Conservation (phyloP, 2,797 vertebrate species). For the Rallus crepitans region DNA sequence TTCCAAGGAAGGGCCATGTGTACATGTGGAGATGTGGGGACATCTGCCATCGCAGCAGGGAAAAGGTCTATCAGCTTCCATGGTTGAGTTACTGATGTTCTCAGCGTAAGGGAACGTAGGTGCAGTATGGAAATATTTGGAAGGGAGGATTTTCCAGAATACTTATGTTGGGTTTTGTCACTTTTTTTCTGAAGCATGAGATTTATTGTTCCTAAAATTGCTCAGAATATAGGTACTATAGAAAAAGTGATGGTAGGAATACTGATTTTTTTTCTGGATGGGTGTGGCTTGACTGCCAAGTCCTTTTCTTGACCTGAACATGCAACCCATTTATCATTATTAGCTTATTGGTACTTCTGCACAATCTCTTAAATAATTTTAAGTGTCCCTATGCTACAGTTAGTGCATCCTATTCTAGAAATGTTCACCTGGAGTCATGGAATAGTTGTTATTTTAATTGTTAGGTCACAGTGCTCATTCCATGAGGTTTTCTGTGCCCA, state of each 20-base stretch:
- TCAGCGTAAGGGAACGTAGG: background rate
- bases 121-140: background rate
- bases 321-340: background rate
- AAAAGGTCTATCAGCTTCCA: background rate
- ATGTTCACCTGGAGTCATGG: background rate
- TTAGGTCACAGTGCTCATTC: background rate
- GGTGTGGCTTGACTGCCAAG: background rate
- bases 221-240: background rate
- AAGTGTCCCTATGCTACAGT: background rate
- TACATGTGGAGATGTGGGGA: accelerated
- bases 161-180: background rate
- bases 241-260: background rate
- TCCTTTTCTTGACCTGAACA: background rate
- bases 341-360: background rate
- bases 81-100: background rate
- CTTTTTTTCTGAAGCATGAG: background rate
- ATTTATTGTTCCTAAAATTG: background rate
- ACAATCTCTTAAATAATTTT: background rate
- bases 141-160: background rate
- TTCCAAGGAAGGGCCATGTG: background rate
- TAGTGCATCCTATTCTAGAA: background rate
- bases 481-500: background rate
- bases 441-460: background rate
- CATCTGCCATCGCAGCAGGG: background rate
- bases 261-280: background rate